Conservation (phyloP, 2,888 invertebrate species). For the Dynastes grantii region DNA sequence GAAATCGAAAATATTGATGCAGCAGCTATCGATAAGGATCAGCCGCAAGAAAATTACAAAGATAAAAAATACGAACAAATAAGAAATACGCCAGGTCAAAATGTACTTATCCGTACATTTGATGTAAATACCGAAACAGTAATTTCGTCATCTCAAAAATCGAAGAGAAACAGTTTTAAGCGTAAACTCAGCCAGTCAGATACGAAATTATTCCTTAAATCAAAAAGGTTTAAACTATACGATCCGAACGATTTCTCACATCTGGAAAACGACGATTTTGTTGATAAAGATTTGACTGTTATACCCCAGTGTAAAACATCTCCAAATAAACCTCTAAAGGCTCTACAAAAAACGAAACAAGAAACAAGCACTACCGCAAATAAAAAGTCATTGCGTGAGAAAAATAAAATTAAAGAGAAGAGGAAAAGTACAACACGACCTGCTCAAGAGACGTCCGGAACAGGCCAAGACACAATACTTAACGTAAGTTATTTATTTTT, state of each 20-base stretch:
- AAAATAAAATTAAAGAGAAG: background rate
- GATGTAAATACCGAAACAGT: conserved; percentile 31
- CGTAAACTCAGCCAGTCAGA: conserved; percentile 43
- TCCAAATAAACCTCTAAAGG: background rate
- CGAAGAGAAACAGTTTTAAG: background rate
- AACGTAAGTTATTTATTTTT: no score
- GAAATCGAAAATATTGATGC: no score
- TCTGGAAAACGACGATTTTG: conserved; percentile 5
- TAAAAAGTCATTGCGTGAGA: background rate
- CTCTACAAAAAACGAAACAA: no score
- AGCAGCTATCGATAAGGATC: background rate
- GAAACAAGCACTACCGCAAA: background rate
- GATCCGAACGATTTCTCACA: conserved; percentile 31
- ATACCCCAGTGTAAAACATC: no score
- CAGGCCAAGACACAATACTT: no score
- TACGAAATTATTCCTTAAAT: conserved; percentile 15
- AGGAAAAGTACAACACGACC: background rate
- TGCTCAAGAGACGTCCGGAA: no score
- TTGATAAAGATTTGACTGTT: background rate
- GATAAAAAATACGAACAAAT: background rate
- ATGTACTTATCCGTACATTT: background rate
- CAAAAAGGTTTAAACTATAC: conserved; percentile 14
- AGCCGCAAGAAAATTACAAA: background rate
- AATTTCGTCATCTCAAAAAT: conserved; percentile 4
- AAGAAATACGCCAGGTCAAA: background rate